Conservation (phyloP, 1,140 invertebrate genomes). For the Drosophila tani region DNA sequence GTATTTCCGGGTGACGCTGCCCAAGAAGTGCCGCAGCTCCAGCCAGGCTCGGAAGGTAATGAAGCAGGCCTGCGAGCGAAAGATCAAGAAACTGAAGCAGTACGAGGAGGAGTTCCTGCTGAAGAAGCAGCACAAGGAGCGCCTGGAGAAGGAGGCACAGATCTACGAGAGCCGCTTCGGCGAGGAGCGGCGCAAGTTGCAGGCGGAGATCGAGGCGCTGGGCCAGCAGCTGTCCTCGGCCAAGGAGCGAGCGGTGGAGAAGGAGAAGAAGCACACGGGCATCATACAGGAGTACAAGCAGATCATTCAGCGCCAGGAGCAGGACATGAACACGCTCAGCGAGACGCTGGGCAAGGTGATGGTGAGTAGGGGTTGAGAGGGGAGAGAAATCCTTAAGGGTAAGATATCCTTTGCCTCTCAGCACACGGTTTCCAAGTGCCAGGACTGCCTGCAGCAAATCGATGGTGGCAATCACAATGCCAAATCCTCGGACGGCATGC, state of each 20-base stretch:
- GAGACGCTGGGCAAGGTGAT: conserved; percentile 87
- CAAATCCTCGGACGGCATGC: conserved; percentile 40
- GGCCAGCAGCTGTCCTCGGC: conserved; percentile 92
- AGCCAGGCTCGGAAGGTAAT: conserved; percentile 95
- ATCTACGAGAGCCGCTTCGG: conserved; percentile 86
- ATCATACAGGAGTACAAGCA: conserved; percentile 97
- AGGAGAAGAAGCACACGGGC: conserved; percentile 89
- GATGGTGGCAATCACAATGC: conserved; percentile 68
- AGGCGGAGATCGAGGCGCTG: conserved; percentile 91
- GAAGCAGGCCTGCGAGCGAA: conserved; percentile 94
- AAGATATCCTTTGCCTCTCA: conserved; percentile 40
- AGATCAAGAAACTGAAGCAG: conserved; percentile 97
- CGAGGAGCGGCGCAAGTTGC: conserved; percentile 93
- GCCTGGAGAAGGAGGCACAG: conserved; percentile 88
- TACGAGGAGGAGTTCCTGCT: conserved; percentile 97
- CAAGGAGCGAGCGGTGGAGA: conserved; percentile 90
- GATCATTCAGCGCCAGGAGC: conserved; percentile 95
- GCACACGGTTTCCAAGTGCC: conserved; percentile 87
- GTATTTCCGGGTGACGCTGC: conserved; percentile 97
- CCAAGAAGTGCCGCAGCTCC: conserved; percentile 97
- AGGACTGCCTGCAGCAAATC: conserved; percentile 85
- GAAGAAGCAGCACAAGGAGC: conserved; percentile 92
- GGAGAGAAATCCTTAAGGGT: not conserved
- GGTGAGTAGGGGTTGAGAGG: conserved; percentile 84
- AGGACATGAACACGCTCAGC: conserved; percentile 90